Conservation (phyloP, 2,113 vertebrate genomes). For the Dermatemys mawii region DNA sequence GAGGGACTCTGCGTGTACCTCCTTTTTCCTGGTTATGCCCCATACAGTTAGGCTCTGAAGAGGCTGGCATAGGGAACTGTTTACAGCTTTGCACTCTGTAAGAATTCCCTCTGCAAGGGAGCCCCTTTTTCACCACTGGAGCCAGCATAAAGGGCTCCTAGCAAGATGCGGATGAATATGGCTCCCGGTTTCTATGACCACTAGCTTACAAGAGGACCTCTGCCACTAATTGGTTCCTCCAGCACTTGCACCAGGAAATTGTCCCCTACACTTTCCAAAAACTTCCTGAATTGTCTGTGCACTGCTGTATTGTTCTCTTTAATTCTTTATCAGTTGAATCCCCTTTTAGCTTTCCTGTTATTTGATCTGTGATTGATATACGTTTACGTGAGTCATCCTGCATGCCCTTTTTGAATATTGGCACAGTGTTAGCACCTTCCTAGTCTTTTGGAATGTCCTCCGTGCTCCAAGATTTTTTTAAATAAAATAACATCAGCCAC, state of each 20-base stretch:
- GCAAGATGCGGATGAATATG: not conserved
- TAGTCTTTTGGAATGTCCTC: not conserved
- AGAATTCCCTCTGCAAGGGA: not conserved
- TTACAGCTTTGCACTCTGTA: not conserved
- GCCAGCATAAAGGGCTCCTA: not conserved
- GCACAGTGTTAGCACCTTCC: not conserved
- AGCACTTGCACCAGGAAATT: too few relatives aligned
- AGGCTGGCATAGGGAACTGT: not conserved
- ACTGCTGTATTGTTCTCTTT: not conserved
- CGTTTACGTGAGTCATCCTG: not conserved
- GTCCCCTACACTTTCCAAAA: too few relatives aligned
- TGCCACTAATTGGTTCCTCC: too few relatives aligned
- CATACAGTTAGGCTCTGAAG: accelerated
- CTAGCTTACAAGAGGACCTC: not conserved
- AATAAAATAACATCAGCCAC: not conserved
- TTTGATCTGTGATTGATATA: not conserved
- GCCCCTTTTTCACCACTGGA: not conserved
- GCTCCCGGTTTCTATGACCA: not conserved
- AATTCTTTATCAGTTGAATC: not conserved
- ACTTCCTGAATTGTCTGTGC: too few relatives aligned
- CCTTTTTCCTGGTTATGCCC: not conserved
- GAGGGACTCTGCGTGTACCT: not conserved
- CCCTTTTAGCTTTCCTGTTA: not conserved
- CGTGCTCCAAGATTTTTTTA: not conserved
- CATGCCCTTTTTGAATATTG: not conserved